Conservation (phyloP, 2,113 vertebrate species). For the Melanerpes formicivorus region DNA sequence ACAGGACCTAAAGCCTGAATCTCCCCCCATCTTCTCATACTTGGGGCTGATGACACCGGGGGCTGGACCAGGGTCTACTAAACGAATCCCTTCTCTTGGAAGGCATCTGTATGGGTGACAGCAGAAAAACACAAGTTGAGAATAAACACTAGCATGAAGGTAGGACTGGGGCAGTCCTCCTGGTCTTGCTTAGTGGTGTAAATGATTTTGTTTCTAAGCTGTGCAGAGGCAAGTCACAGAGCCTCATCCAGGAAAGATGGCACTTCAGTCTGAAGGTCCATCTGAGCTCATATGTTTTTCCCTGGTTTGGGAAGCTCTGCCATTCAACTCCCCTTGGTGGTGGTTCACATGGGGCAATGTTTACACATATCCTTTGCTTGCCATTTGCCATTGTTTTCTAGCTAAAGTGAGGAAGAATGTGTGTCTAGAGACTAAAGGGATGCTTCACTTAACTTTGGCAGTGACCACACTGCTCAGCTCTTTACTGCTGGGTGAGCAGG, state of each 20-base stretch:
- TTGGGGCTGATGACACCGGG: not conserved
- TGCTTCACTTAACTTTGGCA: not conserved
- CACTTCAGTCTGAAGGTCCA: not conserved
- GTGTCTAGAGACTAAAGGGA: not conserved
- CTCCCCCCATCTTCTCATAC: not conserved
- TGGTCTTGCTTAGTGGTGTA: not conserved
- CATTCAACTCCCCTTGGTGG: fast-evolving
- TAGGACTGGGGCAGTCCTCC: not conserved
- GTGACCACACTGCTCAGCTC: not conserved
- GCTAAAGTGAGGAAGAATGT: not conserved
- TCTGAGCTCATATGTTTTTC: not conserved
- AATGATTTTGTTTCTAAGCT: not conserved
- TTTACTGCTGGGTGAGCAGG: not conserved
- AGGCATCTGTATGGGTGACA: not conserved
- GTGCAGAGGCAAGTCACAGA: not conserved
- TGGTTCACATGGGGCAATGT: not conserved
- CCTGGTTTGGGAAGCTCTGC: not conserved
- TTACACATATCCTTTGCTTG: not conserved
- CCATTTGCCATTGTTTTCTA: not conserved
- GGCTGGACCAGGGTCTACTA: not conserved
- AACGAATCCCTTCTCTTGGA: not conserved
- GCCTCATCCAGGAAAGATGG: not conserved
- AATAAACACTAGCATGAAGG: not conserved
- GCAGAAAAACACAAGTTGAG: not conserved
- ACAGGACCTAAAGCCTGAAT: not conserved